Percentiles rank a stretch among this genome's conserved stretches.
Evolutionary conservation across 1,140 invertebrate species (phyloP).

Genomic region (Scaptomyza graminum): DNA sequence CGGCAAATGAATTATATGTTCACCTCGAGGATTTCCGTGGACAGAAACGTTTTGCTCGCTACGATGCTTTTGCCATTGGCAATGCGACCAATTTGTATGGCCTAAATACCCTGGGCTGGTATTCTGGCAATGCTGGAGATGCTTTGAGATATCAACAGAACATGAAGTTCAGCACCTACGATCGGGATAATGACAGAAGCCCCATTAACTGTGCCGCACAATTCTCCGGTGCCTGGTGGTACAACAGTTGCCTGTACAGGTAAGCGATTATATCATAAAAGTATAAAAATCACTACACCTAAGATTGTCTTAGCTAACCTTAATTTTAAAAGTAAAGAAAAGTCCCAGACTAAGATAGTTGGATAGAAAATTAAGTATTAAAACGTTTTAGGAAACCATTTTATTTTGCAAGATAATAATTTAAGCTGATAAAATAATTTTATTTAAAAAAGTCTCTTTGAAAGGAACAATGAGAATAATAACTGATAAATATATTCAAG

Average conservation of each 20-base stretch:
- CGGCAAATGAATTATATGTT: constrained; percentile 34
- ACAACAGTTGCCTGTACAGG: constrained; percentile 45
- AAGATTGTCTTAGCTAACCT: too few species aligned
- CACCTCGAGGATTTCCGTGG: constrained; percentile 40
- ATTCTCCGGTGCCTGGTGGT: constrained; percentile 44
- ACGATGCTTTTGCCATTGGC: constrained; percentile 35
- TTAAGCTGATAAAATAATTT: too few species aligned
- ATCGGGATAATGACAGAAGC: constrained; percentile 41
- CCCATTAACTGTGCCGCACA: constrained; percentile 33
- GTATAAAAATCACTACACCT: too few species aligned
- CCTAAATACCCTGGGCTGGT: constrained; percentile 28
- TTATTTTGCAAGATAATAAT: too few species aligned
- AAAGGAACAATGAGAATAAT: not conserved
- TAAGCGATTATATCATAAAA: too few species aligned
- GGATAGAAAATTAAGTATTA: too few species aligned
- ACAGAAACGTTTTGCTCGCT: constrained; percentile 24
- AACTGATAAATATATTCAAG: too few species aligned
- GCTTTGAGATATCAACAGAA: constrained; percentile 31
- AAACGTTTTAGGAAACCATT: too few species aligned
- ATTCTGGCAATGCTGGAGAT: constrained; percentile 35
- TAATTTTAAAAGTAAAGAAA: too few species aligned
- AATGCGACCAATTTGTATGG: constrained; percentile 28
- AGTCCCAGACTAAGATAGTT: too few species aligned
- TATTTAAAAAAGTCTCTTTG: too few species aligned
- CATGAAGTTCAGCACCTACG: constrained; percentile 51